Conservation (phyloP, 2,888 invertebrate species). For the Stenodema calcarata region DNA sequence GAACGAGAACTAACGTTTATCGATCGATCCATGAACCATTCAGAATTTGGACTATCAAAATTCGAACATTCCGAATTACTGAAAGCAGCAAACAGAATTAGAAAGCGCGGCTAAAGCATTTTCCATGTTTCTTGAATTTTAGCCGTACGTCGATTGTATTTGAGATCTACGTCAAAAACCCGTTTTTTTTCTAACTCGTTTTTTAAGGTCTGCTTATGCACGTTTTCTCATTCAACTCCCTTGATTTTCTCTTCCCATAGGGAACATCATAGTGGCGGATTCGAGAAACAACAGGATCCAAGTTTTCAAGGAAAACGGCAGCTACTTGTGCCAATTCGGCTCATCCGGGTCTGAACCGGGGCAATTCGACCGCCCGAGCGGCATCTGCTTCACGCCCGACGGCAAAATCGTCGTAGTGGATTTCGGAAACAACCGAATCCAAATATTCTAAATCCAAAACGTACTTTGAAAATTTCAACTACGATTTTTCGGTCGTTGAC, state of each 20-base stretch:
- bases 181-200: no score
- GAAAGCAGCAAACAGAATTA: no score
- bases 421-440: constrained; percentile 66
- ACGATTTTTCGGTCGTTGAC: neutral
- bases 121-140: no score
- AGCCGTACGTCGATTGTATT: no score
- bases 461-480: constrained; percentile 42
- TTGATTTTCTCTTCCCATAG: constrained; percentile 60
- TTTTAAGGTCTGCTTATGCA: no score
- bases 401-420: constrained; percentile 69
- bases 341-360: constrained; percentile 60
- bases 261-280: constrained; percentile 90
- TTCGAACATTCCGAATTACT: no score
- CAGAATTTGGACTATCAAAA: no score
- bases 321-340: constrained; percentile 63
- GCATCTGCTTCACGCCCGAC: constrained; percentile 76
- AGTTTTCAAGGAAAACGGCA: constrained; percentile 61
- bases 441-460: constrained; percentile 62
- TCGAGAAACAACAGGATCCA: constrained; percentile 87
- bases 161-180: no score
- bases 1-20: no score
- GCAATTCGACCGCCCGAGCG: constrained; percentile 87
- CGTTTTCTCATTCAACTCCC: no score
- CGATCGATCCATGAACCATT: no score
- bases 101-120: no score